Evolutionary conservation across 1,140 invertebrate genomes (phyloP).

Genomic region (Tetramorium parvispinum): DNA sequence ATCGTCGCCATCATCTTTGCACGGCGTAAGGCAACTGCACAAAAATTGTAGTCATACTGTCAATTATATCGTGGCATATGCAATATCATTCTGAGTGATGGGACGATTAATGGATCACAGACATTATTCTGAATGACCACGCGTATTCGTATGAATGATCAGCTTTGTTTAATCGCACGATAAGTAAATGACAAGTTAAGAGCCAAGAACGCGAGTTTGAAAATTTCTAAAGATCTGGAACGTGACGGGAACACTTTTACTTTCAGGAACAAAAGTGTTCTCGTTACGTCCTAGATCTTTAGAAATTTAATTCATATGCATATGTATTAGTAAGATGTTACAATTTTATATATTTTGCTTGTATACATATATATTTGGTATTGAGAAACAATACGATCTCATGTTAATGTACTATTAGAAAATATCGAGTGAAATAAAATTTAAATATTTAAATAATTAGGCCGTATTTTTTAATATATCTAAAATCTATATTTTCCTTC

Average conservation of each 20-base stretch:
- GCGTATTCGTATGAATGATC: not conserved
- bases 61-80: constrained; percentile 13
- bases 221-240: constrained; percentile 20
- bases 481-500: not conserved
- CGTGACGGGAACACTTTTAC: not conserved
- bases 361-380: not conserved
- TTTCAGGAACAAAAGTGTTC: not conserved
- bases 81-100: constrained; percentile 26
- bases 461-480: not conserved
- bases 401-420: not conserved
- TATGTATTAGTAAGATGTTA: not conserved
- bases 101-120: constrained; percentile 17
- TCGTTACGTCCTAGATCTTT: not conserved
- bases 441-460: not conserved
- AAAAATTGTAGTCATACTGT: constrained; percentile 37
- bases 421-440: not conserved
- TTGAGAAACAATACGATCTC: not conserved
- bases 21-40: constrained; percentile 77
- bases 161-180: constrained; percentile 13
- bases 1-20: constrained; percentile 85
- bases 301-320: not conserved
- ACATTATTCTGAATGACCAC: constrained; percentile 36
- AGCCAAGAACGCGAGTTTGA: not conserved
- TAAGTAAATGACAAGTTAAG: constrained; percentile 15
- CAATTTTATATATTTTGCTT: not conserved